Percentiles rank a stretch among this genome's conserved stretches.
Conservation (phyloP, 2,113 vertebrate genomes). For the Calcarius ornatus region DNA sequence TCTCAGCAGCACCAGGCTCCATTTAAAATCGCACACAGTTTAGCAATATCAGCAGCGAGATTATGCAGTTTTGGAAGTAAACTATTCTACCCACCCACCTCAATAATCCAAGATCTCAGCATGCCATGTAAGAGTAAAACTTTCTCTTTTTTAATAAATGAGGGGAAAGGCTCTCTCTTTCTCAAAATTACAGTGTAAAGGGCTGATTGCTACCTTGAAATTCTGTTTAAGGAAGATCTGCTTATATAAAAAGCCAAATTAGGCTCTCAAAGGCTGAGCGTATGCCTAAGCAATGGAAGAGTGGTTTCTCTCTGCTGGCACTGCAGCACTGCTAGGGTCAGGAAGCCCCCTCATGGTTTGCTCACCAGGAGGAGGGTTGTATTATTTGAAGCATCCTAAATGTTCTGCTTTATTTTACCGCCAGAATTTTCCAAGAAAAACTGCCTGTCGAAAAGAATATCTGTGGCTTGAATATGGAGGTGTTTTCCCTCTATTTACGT, state of each 20-base stretch:
- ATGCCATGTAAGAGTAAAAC: not conserved
- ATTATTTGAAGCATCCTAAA: slow-evolving; percentile 54
- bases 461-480: not conserved
- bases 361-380: slow-evolving; percentile 49
- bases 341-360: slow-evolving; percentile 59
- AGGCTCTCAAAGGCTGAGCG: slow-evolving; percentile 40
- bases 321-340: slow-evolving; percentile 51
- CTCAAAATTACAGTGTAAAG: not conserved
- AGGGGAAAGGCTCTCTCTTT: not conserved
- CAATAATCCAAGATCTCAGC: slow-evolving; percentile 12
- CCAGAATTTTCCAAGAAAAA: slow-evolving; percentile 15
- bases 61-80: not conserved
- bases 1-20: not conserved
- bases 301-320: slow-evolving; percentile 53
- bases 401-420: slow-evolving; percentile 20
- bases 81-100: not conserved
- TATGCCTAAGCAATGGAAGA: slow-evolving; percentile 59
- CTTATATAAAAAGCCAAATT: slow-evolving; percentile 59
- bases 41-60: not conserved
- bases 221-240: slow-evolving; percentile 48
- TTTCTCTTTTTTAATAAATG: not conserved
- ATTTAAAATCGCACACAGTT: not conserved
- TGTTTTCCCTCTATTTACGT: not conserved
- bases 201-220: slow-evolving; percentile 28
- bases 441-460: not conserved